phyloP scores from a whole-genome alignment of 1,140 invertebrate genomes.

The Lasioglossum baleicum region DNA sequence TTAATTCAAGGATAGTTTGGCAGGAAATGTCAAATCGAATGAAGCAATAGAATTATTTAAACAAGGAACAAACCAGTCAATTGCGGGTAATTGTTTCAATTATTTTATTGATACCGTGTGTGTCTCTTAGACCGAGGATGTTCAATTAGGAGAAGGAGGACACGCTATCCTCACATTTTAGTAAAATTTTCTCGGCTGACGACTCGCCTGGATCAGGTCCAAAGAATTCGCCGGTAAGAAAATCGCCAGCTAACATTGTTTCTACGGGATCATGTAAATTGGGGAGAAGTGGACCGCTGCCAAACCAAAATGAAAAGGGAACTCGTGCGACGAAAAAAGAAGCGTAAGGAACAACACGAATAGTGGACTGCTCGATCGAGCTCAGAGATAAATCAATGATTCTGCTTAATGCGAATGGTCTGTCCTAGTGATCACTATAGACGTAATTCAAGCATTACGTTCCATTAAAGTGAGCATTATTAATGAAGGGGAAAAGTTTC shows the following conservation, averaged over 20 bases:
- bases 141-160: background rate
- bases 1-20: too few relatives aligned
- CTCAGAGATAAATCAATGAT: conserved; percentile 10
- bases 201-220: conserved; percentile 26
- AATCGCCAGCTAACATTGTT: conserved; percentile 53
- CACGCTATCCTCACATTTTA: background rate
- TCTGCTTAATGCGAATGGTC: background rate
- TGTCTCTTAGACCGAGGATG: background rate
- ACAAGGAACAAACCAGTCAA: background rate
- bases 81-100: background rate
- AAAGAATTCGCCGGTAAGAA: conserved; percentile 44
- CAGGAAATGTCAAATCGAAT: too few relatives aligned
- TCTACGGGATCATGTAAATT: conserved; percentile 59
- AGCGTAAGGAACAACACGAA: conserved; percentile 5
- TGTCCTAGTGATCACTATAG: too few relatives aligned
- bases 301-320: conserved; percentile 57
- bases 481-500: too few relatives aligned
- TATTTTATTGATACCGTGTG: background rate
- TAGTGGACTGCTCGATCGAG: background rate
- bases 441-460: too few relatives aligned
- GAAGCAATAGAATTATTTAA: background rate
- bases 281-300: conserved; percentile 46
- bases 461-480: too few relatives aligned
- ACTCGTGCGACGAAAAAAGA: conserved; percentile 40
- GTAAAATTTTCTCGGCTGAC: conserved; percentile 27